A percentile compares a stretch with the other conserved stretches of the same genome.
These are phyloP conservation scores for Brenthis ino DNA, from an alignment of 2,888 invertebrate genomes.

Conservation along the genomic window DNA sequence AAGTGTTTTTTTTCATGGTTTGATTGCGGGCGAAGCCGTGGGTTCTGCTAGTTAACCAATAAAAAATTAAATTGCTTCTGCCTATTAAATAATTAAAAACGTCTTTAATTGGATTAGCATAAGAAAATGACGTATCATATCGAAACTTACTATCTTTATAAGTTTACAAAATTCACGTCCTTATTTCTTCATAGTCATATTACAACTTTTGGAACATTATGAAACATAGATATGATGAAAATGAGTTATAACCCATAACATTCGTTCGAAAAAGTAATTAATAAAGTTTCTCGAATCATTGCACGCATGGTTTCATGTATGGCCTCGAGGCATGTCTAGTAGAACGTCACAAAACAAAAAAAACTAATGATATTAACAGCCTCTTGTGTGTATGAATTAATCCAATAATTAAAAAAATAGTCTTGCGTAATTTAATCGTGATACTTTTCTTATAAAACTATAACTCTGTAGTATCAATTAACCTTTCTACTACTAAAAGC, in stretches of 20 bases:
- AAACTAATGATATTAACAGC: not conserved
- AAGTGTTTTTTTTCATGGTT: not conserved
- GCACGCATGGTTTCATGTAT: slow-evolving; percentile 1
- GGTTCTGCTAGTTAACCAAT: not conserved
- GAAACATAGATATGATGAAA: slow-evolving; percentile 32
- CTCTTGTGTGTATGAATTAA: too few species aligned
- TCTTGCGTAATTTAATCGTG: too few species aligned
- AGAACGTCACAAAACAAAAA: slow-evolving; percentile 17
- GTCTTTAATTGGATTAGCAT: not conserved
- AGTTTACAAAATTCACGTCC: slow-evolving; percentile 22
- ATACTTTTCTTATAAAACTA: too few species aligned
- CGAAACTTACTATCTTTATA: slow-evolving; percentile 20
- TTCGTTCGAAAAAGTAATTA: slow-evolving; percentile 31
- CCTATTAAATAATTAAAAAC: not conserved
- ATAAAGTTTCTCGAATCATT: slow-evolving; percentile 31
- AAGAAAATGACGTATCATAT: not conserved
- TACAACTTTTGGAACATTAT: slow-evolving; percentile 26
- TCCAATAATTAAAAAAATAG: too few species aligned
- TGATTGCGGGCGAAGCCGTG: too few species aligned
- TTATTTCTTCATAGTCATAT: slow-evolving; percentile 25
- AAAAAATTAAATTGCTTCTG: not conserved
- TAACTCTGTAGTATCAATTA: too few species aligned
- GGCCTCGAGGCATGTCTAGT: slow-evolving; percentile 8
- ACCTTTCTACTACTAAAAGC: too few species aligned
- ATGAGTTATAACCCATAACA: slow-evolving; percentile 32